phyloP scores from a whole-genome alignment of 2,113 vertebrate genomes.

The Aythya baeri region DNA sequence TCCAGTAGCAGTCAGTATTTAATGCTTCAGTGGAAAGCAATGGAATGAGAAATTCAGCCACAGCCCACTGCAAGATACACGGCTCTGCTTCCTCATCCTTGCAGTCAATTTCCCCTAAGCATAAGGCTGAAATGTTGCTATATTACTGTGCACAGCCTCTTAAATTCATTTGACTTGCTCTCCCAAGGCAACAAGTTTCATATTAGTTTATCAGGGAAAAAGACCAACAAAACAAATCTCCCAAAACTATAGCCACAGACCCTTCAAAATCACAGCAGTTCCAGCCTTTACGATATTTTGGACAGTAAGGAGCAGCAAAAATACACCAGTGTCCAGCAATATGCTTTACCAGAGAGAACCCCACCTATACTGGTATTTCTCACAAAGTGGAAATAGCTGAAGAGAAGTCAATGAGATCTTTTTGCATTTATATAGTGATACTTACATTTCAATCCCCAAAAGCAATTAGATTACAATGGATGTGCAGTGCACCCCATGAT shows the following conservation, averaged over 20 bases:
- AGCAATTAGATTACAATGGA: background rate
- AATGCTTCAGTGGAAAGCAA: slow-evolving; percentile 5
- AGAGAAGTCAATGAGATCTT: background rate
- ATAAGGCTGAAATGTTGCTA: slow-evolving; percentile 15
- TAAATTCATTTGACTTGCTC: background rate
- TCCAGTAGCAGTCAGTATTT: slow-evolving; percentile 1
- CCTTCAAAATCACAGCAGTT: background rate
- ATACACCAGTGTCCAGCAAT: background rate
- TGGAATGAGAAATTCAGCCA: slow-evolving; percentile 24
- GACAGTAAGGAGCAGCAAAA: background rate
- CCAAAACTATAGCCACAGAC: background rate
- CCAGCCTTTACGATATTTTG: background rate
- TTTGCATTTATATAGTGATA: background rate
- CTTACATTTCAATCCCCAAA: background rate
- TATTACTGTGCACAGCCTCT: background rate
- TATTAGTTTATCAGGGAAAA: background rate
- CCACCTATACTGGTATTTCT: background rate
- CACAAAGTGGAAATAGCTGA: background rate
- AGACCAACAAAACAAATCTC: background rate
- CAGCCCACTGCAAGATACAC: background rate
- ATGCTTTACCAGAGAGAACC: background rate
- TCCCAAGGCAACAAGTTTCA: slow-evolving; percentile 14
- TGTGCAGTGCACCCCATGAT: background rate
- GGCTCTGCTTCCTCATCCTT: slow-evolving; percentile 20
- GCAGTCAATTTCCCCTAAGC: slow-evolving; percentile 22